Percentiles rank a stretch among this genome's conserved stretches.
Evolutionary conservation across 2,113 vertebrate species (phyloP).

Genomic region (Anolis carolinensis): DNA sequence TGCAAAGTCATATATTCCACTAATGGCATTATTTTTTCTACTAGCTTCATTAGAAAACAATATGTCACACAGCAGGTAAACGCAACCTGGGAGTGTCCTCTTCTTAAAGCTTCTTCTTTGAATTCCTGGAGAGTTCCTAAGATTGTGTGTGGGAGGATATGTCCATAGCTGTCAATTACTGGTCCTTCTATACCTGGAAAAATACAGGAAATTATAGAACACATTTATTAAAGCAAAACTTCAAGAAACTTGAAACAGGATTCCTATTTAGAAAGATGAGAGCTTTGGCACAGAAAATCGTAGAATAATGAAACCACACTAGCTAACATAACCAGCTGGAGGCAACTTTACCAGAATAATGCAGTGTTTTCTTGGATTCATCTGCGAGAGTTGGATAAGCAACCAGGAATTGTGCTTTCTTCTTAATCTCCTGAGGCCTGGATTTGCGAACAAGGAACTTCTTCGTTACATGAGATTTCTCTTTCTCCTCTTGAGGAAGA

Average conservation of each 20-base stretch:
- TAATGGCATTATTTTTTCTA: not conserved
- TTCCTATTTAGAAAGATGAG: not conserved
- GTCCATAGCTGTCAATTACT: conserved; percentile 67
- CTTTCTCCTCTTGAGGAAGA: conserved; percentile 48
- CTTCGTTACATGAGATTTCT: conserved; percentile 55
- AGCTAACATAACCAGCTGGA: not conserved
- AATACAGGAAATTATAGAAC: not conserved
- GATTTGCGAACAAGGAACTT: conserved; percentile 68
- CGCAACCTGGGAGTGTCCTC: conserved; percentile 80
- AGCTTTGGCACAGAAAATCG: not conserved
- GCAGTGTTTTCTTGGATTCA: conserved; percentile 51
- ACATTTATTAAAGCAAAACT: not conserved
- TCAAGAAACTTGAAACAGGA: not conserved
- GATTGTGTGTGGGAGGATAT: conserved; percentile 88
- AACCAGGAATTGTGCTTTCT: conserved; percentile 49
- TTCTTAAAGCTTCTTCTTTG: conserved; percentile 78
- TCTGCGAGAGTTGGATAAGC: conserved; percentile 64
- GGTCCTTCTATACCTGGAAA: conserved; percentile 68
- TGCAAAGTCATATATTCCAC: not conserved
- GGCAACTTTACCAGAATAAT: conserved; percentile 75
- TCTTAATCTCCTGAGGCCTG: conserved; percentile 59
- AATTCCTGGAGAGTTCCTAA: conserved; percentile 88
- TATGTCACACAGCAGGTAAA: not conserved
- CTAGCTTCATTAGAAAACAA: not conserved
- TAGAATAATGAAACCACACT: conserved; percentile 9